Evolutionary conservation across 1,140 invertebrate genomes (phyloP).

Genomic region (Trichonephila clavipes): DNA sequence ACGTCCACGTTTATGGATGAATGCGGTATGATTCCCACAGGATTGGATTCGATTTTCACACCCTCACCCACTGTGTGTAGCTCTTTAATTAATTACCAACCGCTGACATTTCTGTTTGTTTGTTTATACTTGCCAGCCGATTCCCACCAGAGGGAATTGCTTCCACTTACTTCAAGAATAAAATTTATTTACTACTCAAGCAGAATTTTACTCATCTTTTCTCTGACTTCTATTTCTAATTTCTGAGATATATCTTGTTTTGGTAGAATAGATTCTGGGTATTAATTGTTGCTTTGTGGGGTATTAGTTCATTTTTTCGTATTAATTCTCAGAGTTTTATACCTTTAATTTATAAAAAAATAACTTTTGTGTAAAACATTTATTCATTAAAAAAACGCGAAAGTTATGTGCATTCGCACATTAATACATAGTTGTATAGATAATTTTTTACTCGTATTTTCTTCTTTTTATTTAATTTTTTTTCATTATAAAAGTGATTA

Average conservation of each 20-base stretch:
- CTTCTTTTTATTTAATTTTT: too few species aligned
- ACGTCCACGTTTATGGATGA: background rate
- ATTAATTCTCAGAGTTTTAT: too few species aligned
- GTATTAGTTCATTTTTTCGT: too few species aligned
- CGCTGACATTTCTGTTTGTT: conserved; percentile 54
- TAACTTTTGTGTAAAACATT: too few species aligned
- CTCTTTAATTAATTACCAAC: conserved; percentile 69
- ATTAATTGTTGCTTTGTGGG: too few species aligned
- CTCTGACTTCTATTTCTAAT: background rate
- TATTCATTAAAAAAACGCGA: too few species aligned
- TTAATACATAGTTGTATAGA: too few species aligned
- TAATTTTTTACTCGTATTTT: too few species aligned
- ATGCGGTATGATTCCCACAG: conserved; percentile 16
- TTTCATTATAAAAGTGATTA: too few species aligned
- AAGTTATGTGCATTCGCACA: too few species aligned
- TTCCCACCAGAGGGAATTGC: conserved; percentile 22
- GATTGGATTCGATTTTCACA: conserved; percentile 64
- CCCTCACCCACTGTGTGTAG: conserved; percentile 11
- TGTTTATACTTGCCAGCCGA: conserved; percentile 4
- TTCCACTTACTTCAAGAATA: background rate
- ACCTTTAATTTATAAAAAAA: too few species aligned
- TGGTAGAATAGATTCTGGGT: too few species aligned
- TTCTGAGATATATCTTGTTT: background rate
- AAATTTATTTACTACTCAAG: conserved; percentile 51
- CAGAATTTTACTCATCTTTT: background rate